These are phyloP conservation scores for Caenorhabditis zanzibari DNA, from an alignment of 2,888 invertebrate species.

Conservation along the genomic window DNA sequence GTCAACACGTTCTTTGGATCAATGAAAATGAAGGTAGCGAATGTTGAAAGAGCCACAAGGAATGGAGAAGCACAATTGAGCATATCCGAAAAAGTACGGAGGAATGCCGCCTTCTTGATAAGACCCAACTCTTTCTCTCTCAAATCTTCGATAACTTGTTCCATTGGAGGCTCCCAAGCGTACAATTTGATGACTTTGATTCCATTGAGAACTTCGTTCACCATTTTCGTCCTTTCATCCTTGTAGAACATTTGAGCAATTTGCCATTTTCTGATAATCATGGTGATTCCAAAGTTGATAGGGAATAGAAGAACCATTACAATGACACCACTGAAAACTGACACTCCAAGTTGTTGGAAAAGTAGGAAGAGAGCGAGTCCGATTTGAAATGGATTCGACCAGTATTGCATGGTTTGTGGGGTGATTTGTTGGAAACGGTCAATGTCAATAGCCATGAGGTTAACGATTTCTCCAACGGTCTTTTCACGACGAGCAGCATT, in stretches of 20 bases:
- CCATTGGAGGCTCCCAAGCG: constrained; percentile 85
- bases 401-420: constrained; percentile 82
- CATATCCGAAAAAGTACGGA: constrained; percentile 82
- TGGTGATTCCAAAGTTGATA: constrained; percentile 82
- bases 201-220: constrained; percentile 95
- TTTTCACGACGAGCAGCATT: constrained; percentile 84
- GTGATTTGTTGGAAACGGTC: constrained; percentile 84
- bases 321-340: constrained; percentile 94
- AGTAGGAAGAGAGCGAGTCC: constrained; percentile 83
- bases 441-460: constrained; percentile 86
- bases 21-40: constrained; percentile 79
- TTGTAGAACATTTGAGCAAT: constrained; percentile 93
- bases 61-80: constrained; percentile 82
- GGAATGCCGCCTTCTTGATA: constrained; percentile 80
- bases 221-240: constrained; percentile 93
- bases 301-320: constrained; percentile 94
- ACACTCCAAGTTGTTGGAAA: constrained; percentile 87
- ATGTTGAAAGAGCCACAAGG: constrained; percentile 82
- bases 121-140: constrained; percentile 78
- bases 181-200: constrained; percentile 88
- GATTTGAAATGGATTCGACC: constrained; percentile 80
- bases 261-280: constrained; percentile 82
- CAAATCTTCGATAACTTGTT: constrained; percentile 78
- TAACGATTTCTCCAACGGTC: constrained; percentile 86
- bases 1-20: constrained; percentile 81